These are phyloP conservation scores for Diaprepes abbreviatus DNA, from an alignment of 2,888 invertebrate genomes.

Conservation along the genomic window DNA sequence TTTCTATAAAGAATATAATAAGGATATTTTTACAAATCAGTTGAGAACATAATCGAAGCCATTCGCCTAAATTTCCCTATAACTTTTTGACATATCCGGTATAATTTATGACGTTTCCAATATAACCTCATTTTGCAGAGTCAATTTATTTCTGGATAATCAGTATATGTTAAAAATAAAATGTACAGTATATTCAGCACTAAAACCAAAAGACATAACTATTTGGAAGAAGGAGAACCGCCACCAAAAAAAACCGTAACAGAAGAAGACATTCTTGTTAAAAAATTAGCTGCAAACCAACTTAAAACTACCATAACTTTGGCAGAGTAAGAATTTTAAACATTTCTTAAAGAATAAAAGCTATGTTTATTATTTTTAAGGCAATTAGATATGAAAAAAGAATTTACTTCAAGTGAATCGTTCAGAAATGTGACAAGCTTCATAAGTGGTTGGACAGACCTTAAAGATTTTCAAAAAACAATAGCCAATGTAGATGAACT, in stretches of 20 bases:
- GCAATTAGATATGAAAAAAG: constrained; percentile 28
- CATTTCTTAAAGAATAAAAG: background rate
- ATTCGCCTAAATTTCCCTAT: no score
- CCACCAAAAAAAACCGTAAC: constrained; percentile 61
- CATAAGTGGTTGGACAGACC: constrained; percentile 46
- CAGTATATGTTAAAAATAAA: no score
- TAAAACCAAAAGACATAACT: constrained; percentile 21
- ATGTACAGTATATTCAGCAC: constrained; percentile 45
- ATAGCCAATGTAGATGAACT: constrained; percentile 66
- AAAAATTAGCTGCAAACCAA: constrained; percentile 63
- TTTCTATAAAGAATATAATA: no score
- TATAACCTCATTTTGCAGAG: no score
- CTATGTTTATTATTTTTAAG: constrained; percentile 15
- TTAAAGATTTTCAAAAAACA: constrained; percentile 67
- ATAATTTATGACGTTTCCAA: no score
- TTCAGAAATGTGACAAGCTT: constrained; percentile 23
- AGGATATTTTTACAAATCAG: no score
- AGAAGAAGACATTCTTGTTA: constrained; percentile 63
- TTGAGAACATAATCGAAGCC: no score
- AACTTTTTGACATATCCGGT: no score
- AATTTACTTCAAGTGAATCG: constrained; percentile 25
- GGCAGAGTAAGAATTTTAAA: constrained; percentile 56
- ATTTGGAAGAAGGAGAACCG: constrained; percentile 54
- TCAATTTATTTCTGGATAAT: no score
- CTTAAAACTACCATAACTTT: constrained; percentile 58